Percentiles rank a stretch among this genome's conserved stretches.
Conservation (phyloP, 2,797 vertebrate genomes). For the Emydoidea blandingii region DNA sequence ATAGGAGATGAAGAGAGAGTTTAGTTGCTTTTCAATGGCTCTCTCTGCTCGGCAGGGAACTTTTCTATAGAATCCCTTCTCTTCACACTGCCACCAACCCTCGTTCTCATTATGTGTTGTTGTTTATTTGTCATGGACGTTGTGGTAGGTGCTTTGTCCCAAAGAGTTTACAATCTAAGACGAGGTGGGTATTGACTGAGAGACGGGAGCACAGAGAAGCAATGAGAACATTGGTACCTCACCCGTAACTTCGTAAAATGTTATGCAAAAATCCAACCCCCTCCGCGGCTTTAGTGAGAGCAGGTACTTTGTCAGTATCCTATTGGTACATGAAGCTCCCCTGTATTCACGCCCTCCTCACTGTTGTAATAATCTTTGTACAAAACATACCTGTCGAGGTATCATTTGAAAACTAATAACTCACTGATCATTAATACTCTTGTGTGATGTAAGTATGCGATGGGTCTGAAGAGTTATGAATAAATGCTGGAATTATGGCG, state of each 20-base stretch:
- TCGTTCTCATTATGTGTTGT: neutral
- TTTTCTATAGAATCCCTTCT: neutral
- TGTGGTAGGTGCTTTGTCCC: neutral
- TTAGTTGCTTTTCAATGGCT: neutral
- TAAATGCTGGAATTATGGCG: neutral
- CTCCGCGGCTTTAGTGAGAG: neutral
- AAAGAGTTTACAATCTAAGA: neutral
- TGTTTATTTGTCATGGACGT: neutral
- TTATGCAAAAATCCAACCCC: neutral
- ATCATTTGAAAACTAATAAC: neutral
- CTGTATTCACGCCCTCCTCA: neutral
- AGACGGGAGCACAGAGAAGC: neutral
- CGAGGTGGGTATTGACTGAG: neutral
- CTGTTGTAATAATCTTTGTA: neutral
- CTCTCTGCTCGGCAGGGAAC: neutral
- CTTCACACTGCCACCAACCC: neutral
- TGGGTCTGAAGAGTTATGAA: neutral
- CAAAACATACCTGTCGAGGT: neutral
- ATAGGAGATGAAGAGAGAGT: neutral
- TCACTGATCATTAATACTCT: neutral
- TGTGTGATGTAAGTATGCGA: neutral
- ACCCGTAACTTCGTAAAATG: neutral
- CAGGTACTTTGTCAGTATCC: neutral
- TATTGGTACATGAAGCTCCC: neutral
- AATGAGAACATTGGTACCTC: neutral